Conservation (phyloP, 2,113 vertebrate species). For the Coryphaenoides rupestris region DNA sequence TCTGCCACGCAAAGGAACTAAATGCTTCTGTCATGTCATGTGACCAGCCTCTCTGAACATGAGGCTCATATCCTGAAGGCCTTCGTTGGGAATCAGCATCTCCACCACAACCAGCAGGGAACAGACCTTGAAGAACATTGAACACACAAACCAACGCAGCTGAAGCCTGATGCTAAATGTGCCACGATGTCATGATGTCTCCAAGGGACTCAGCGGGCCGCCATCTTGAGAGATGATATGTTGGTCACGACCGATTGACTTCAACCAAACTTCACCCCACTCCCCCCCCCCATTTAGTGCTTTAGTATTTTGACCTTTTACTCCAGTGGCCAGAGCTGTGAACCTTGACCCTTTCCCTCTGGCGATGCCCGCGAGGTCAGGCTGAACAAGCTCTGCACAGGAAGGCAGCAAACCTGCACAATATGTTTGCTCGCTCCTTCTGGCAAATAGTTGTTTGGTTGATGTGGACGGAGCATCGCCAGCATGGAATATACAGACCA, state of each 20-base stretch:
- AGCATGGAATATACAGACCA: too few relatives aligned
- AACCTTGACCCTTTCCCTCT: slow-evolving; percentile 50
- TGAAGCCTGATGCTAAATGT: too few relatives aligned
- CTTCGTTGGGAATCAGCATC: too few relatives aligned
- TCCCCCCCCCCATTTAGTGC: slow-evolving; percentile 39
- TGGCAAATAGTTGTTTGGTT: background rate
- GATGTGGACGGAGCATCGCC: too few relatives aligned
- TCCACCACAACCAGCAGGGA: too few relatives aligned
- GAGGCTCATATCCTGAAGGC: too few relatives aligned
- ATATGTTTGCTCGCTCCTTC: background rate
- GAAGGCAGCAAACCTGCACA: slow-evolving; percentile 10
- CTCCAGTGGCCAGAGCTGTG: slow-evolving; percentile 38
- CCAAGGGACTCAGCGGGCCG: background rate
- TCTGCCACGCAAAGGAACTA: background rate
- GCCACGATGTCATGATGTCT: slow-evolving; percentile 42
- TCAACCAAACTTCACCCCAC: background rate
- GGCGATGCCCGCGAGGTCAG: slow-evolving; percentile 18
- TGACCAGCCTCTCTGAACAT: too few relatives aligned
- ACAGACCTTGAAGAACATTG: too few relatives aligned
- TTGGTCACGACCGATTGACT: background rate
- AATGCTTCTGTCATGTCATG: too few relatives aligned
- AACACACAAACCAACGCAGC: too few relatives aligned
- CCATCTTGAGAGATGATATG: slow-evolving; percentile 24
- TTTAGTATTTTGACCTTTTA: slow-evolving; percentile 57
- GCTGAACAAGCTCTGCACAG: slow-evolving; percentile 17